Evolutionary conservation across 2,888 invertebrate species (phyloP).

Genomic region (Carpatolechia fugitivella): DNA sequence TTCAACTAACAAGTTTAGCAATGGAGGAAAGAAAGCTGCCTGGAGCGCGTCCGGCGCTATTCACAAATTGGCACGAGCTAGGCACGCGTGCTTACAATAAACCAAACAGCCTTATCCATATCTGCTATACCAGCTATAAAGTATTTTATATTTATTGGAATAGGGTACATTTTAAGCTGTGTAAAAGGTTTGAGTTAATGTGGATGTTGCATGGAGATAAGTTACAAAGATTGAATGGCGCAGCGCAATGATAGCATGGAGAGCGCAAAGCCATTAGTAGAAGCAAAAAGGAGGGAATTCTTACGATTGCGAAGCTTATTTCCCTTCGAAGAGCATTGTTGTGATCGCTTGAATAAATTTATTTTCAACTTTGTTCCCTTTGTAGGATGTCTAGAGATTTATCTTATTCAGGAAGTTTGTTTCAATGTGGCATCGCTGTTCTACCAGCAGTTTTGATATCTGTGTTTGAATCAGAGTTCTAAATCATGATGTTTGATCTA

Average conservation of each 20-base stretch:
- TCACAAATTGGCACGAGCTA: conserved; percentile 78
- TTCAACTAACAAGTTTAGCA: conserved; percentile 73
- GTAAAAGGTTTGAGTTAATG: conserved; percentile 21
- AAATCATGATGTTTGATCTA: too few species aligned
- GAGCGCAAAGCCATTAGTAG: conserved; percentile 47
- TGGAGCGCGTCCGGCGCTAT: conserved; percentile 72
- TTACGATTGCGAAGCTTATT: conserved; percentile 51
- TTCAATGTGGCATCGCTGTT: not conserved
- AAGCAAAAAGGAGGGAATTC: conserved; percentile 61
- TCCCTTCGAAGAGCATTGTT: conserved; percentile 26
- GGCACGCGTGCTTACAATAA: conserved; percentile 56
- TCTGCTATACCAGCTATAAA: conserved; percentile 5
- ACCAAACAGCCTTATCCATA: conserved; percentile 34
- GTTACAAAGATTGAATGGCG: conserved; percentile 69
- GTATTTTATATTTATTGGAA: not conserved
- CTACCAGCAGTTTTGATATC: not conserved
- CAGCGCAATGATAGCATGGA: conserved; percentile 60
- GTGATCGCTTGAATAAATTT: conserved; percentile 8
- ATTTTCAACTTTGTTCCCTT: conserved; percentile 1
- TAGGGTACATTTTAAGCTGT: conserved; percentile 28
- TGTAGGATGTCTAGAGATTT: not conserved
- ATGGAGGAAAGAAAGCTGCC: conserved; percentile 75
- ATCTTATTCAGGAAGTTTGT: not conserved
- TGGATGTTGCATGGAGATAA: conserved; percentile 32
- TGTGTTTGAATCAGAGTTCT: not conserved